These are phyloP conservation scores for Oscheius sp. DNA, from an alignment of 2,888 invertebrate genomes.

Conservation along the genomic window DNA sequence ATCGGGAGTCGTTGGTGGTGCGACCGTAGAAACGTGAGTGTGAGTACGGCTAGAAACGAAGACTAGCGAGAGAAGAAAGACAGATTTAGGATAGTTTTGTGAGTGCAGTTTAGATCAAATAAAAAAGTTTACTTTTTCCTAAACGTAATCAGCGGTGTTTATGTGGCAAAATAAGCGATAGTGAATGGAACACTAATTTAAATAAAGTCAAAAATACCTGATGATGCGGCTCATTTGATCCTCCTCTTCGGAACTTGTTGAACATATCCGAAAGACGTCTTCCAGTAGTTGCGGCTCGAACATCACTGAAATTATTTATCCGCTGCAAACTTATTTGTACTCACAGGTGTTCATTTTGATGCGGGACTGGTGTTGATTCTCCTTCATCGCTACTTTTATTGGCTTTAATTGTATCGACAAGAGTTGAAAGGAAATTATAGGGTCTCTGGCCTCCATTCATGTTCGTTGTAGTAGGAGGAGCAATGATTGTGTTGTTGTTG, in stretches of 20 bases:
- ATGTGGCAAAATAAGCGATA: background rate
- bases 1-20: conserved; percentile 32
- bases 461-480: conserved; percentile 10
- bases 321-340: background rate
- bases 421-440: conserved; percentile 64
- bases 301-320: conserved; percentile 30
- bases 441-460: conserved; percentile 39
- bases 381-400: conserved; percentile 64
- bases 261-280: conserved; percentile 67
- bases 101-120: background rate
- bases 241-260: conserved; percentile 56
- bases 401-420: conserved; percentile 69
- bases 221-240: conserved; percentile 43
- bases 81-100: background rate
- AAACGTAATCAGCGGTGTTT: background rate
- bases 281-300: conserved; percentile 40
- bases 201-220: conserved; percentile 32
- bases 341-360: conserved; percentile 33
- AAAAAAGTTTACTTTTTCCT: no score
- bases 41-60: conserved; percentile 31
- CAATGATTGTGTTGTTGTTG: conserved; percentile 9
- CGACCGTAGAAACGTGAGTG: conserved; percentile 38
- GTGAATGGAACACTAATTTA: conserved; percentile 9
- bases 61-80: background rate
- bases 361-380: conserved; percentile 45